Conservation (phyloP, 2,113 vertebrate species). For the Lycaon pictus region DNA sequence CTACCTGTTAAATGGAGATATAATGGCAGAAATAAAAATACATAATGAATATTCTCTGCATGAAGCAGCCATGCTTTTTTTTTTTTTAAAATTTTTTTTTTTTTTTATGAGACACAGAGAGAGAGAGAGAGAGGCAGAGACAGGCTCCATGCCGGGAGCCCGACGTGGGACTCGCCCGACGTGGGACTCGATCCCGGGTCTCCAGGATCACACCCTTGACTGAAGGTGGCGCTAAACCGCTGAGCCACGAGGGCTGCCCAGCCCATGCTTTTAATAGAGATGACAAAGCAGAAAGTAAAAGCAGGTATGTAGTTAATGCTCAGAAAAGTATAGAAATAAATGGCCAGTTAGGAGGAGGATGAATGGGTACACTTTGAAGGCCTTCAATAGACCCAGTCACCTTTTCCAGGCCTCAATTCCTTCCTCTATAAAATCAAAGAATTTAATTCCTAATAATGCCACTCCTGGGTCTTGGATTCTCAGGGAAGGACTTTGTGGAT, state of each 20-base stretch:
- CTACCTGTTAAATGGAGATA: not conserved
- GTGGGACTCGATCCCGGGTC: no score
- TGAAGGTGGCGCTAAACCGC: no score
- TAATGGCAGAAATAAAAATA: not conserved
- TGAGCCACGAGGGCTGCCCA: no score
- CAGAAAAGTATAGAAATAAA: no score
- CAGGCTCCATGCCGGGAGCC: no score
- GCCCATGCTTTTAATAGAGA: not conserved
- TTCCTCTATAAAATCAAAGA: not conserved
- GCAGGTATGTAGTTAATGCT: accelerated
- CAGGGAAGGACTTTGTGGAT: no score
- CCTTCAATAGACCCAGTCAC: accelerated
- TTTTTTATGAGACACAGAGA: no score
- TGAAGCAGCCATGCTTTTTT: not conserved
- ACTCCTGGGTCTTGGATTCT: not conserved
- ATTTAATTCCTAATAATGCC: not conserved
- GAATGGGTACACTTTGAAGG: accelerated
- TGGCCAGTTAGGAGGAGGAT: not conserved
- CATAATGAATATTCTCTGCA: no score
- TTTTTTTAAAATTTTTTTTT: not conserved
- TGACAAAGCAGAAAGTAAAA: accelerated
- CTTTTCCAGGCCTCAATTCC: not conserved
- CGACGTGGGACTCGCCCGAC: no score
- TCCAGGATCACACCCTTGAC: no score
- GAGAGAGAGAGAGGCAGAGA: no score